Conservation (phyloP, 1,140 invertebrate genomes). For the Daktulosphaira vitifoliae region DNA sequence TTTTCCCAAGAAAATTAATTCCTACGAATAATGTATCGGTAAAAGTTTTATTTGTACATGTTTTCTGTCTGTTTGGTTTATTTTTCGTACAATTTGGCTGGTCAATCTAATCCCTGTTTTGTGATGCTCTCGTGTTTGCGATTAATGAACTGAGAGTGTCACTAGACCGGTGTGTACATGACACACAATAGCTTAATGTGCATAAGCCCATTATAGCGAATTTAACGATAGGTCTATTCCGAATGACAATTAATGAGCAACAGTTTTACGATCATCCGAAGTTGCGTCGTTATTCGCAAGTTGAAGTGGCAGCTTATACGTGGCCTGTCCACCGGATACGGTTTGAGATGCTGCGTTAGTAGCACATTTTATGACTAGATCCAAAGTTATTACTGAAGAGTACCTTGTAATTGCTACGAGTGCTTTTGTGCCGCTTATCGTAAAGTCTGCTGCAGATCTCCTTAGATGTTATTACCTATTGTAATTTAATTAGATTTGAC, state of each 20-base stretch:
- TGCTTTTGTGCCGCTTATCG: constrained; percentile 30
- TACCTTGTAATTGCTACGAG: constrained; percentile 29
- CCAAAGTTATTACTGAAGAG: neutral
- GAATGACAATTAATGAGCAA: constrained; percentile 21
- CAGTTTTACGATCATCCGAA: constrained; percentile 18
- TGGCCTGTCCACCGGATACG: neutral
- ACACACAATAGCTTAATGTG: neutral
- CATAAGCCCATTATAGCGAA: constrained; percentile 18
- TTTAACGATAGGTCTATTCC: constrained; percentile 8
- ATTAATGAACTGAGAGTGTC: neutral
- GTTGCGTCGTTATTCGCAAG: constrained; percentile 8
- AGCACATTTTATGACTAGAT: constrained; percentile 10
- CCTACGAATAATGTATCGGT: no score
- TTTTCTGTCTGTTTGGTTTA: no score
- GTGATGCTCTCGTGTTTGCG: no score
- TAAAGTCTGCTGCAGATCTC: neutral
- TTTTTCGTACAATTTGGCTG: no score
- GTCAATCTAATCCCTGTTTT: no score
- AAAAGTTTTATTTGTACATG: no score
- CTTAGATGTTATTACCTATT: neutral
- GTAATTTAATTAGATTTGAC: constrained; percentile 17
- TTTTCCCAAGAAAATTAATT: no score
- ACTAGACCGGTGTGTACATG: neutral
- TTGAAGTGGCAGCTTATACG: neutral
- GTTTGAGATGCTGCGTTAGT: constrained; percentile 14